Percentiles rank a stretch among this genome's conserved stretches.
These are phyloP conservation scores for Aricia artaxerxes DNA, from an alignment of 2,888 invertebrate genomes.

Conservation along the genomic window DNA sequence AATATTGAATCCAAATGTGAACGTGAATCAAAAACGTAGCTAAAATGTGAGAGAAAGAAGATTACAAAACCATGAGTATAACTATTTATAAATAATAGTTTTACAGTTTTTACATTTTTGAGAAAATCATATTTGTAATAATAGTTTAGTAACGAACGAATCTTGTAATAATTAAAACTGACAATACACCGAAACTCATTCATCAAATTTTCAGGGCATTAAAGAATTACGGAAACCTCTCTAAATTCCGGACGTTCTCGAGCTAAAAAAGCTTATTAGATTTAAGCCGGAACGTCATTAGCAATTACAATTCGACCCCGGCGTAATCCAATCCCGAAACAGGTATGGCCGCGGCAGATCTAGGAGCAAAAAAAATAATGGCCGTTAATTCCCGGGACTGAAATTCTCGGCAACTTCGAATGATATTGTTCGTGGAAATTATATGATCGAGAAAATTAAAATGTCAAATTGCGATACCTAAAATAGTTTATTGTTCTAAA, in stretches of 20 bases:
- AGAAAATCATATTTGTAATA: too few species aligned
- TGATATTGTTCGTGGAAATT: not conserved
- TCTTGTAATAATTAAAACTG: not conserved
- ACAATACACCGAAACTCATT: not conserved
- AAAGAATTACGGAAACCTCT: not conserved
- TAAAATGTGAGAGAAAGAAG: too few species aligned
- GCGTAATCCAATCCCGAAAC: conserved; percentile 26
- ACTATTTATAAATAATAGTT: too few species aligned
- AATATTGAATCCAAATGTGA: too few species aligned
- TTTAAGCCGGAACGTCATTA: conserved; percentile 28
- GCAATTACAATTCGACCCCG: conserved; percentile 30
- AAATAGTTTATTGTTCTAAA: too few species aligned
- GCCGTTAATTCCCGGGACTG: not conserved
- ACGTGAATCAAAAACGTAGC: too few species aligned
- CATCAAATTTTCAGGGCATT: not conserved
- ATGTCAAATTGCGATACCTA: too few species aligned
- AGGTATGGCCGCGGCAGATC: conserved; percentile 23
- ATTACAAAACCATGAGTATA: too few species aligned
- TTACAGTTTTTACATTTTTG: too few species aligned
- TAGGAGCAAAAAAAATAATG: conserved; percentile 16
- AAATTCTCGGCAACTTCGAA: not conserved
- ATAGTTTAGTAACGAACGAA: too few species aligned
- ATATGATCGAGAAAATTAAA: not conserved
- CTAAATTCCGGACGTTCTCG: not conserved
- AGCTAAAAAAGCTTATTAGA: conserved; percentile 27